Evolutionary conservation across 92 coral and sea anemone genomes (phyloP).

Genomic region (Galaxea fascicularis): DNA sequence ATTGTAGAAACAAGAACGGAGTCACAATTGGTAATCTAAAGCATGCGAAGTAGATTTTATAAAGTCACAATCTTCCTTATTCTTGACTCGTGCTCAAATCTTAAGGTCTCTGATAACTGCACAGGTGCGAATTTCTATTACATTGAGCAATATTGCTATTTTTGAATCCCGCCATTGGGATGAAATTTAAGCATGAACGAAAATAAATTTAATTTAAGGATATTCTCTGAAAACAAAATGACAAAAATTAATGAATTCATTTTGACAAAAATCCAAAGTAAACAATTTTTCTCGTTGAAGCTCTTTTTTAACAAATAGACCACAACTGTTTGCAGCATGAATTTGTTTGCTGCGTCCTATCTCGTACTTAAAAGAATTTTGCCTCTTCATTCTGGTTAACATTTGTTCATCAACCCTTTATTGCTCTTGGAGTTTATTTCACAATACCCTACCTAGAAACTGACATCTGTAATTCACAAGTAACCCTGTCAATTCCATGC

Average conservation of each 20-base stretch:
- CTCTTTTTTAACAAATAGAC: background rate
- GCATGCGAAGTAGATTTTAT: too few relatives aligned
- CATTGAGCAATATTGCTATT: background rate
- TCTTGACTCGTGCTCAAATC: too few relatives aligned
- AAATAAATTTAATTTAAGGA: slow-evolving; percentile 1
- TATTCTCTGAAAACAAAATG: background rate
- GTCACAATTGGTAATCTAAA: too few relatives aligned
- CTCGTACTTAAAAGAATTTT: background rate
- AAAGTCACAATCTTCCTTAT: too few relatives aligned
- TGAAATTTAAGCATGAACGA: background rate
- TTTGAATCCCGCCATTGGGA: slow-evolving; percentile 38
- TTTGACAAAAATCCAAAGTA: background rate
- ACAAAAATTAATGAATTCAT: background rate
- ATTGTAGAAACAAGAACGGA: too few relatives aligned
- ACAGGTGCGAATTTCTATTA: too few relatives aligned
- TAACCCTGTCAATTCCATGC: background rate
- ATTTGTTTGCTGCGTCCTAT: background rate
- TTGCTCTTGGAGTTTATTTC: background rate
- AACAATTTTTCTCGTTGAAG: background rate
- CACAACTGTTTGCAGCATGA: background rate
- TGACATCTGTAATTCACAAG: too few relatives aligned
- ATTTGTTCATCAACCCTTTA: background rate
- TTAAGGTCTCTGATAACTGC: too few relatives aligned
- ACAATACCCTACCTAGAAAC: background rate
- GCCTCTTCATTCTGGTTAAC: background rate